phyloP scores from a whole-genome alignment of 2,113 vertebrate genomes.

The Pseudorhombus dupliciocellatus region DNA sequence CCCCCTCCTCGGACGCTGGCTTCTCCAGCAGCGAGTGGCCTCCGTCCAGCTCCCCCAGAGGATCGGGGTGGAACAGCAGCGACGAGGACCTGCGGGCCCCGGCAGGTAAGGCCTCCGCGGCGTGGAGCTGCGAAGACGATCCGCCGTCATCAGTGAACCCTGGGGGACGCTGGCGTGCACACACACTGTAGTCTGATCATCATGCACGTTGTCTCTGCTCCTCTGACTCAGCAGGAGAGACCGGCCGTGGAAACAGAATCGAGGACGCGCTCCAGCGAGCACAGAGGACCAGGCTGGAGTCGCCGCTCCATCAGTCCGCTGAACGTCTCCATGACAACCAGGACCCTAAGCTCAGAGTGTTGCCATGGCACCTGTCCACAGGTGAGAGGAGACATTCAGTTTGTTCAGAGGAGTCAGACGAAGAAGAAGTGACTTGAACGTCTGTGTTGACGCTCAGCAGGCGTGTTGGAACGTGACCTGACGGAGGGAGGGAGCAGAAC shows the following conservation, averaged over 20 bases:
- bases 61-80: constrained; percentile 44
- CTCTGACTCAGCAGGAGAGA: not conserved
- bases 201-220: too few species aligned
- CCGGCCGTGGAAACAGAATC: not conserved
- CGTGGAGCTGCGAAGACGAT: too few species aligned
- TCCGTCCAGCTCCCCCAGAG: constrained; percentile 2
- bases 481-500: not conserved
- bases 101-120: constrained; percentile 25
- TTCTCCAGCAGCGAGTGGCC: constrained; percentile 26
- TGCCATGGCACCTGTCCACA: constrained; percentile 44
- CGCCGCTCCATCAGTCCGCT: constrained; percentile 45
- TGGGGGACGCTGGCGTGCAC: too few species aligned
- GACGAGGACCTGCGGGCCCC: constrained; percentile 26
- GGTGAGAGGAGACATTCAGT: constrained; percentile 38
- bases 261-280: constrained; percentile 29
- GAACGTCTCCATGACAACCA: constrained; percentile 54
- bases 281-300: not conserved
- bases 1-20: not conserved
- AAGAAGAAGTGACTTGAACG: too few species aligned
- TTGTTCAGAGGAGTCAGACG: too few species aligned
- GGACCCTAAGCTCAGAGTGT: not conserved
- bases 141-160: too few species aligned
- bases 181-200: too few species aligned
- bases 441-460: not conserved
- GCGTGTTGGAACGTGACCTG: not conserved